Evolutionary conservation across 1,140 invertebrate species (phyloP), one percentile per base, ranked within the genome.

Genomic region (Panulirus ornatus): DNA sequence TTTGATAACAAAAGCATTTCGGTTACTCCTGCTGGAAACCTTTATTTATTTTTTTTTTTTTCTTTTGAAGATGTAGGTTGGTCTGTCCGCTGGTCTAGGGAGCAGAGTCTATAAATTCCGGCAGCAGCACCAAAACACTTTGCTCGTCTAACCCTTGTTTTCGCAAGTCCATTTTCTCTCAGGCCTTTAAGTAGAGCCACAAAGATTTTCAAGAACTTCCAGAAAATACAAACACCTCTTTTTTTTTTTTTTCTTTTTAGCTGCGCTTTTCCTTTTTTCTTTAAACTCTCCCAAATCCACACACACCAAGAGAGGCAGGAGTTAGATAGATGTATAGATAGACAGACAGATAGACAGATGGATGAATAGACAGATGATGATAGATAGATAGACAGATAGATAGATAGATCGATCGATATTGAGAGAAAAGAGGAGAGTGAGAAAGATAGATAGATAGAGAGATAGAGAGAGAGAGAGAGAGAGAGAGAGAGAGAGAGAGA

Each of bases 171-270:
- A 66, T 66, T 66, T 30, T 66, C 58, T 27, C 27, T 66, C 58
- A 66, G 27, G n/a, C 58, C 58, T 66, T 47, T 66, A 66, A 66
- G 58, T 66, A 66, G 58, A 66, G 58, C 30, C 58, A 27, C 58
- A 66, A 66, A 66, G 58, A 66, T 66, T 66, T 66, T 66, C 58
- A 66, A 66, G n/a, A 66, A 66, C 58, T 66, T 66, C 11, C 58
- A 9, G 58, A 27, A 66, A 66, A 66, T 66, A 66, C 58, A 66
- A 66, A 66, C 58, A 66, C 30, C 58, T 66, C 30, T 66, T 66
- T 66, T 6, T 30, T 27, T 27, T n/a, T 1, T 27, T 30, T 16
- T 66, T 66, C n/a, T n/a, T n/a, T n/a, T n/a, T n/a, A n/a, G n/a
- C n/a, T n/a, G n/a, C n/a, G n/a, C n/a, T 66, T 66, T 66, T 66